Evolutionary conservation across 2,888 invertebrate species (phyloP).

Genomic region (Chaetogeoica ovagalla): DNA sequence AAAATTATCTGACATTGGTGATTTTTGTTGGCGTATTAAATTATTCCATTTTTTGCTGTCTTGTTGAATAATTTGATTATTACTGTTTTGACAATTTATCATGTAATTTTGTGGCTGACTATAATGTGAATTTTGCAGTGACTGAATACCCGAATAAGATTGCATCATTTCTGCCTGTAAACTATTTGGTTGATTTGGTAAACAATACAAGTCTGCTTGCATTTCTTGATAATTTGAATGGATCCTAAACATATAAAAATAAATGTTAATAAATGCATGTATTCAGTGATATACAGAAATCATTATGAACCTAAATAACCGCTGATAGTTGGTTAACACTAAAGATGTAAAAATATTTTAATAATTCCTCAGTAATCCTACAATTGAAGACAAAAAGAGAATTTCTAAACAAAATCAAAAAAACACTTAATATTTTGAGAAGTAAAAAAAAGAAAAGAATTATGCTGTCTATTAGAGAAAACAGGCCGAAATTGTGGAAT

Average conservation of each 20-base stretch:
- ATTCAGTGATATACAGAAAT: too few relatives aligned
- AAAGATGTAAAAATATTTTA: too few relatives aligned
- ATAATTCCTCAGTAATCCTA: too few relatives aligned
- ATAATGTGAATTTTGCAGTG: conserved; percentile 35
- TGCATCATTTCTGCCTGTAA: conserved; percentile 45
- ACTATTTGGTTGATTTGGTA: conserved; percentile 72
- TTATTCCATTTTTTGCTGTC: conserved; percentile 56
- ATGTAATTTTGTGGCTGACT: conserved; percentile 37
- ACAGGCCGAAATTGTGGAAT: too few relatives aligned
- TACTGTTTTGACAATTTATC: conserved; percentile 17
- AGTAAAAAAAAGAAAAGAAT: too few relatives aligned
- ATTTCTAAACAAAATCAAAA: too few relatives aligned
- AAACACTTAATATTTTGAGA: too few relatives aligned
- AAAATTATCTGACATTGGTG: conserved; percentile 57
- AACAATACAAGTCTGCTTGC: conserved; percentile 82
- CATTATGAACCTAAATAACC: too few relatives aligned
- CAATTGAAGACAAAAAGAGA: too few relatives aligned
- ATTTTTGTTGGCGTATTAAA: conserved; percentile 59
- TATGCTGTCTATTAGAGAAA: too few relatives aligned
- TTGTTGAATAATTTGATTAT: conserved; percentile 45
- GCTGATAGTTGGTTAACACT: too few relatives aligned
- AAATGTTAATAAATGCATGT: too few relatives aligned
- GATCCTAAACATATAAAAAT: conserved; percentile 67
- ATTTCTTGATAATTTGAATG: conserved; percentile 92
- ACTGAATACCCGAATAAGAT: conserved; percentile 23